Conservation (phyloP, 2,113 vertebrate species). For the Gallinago media region DNA sequence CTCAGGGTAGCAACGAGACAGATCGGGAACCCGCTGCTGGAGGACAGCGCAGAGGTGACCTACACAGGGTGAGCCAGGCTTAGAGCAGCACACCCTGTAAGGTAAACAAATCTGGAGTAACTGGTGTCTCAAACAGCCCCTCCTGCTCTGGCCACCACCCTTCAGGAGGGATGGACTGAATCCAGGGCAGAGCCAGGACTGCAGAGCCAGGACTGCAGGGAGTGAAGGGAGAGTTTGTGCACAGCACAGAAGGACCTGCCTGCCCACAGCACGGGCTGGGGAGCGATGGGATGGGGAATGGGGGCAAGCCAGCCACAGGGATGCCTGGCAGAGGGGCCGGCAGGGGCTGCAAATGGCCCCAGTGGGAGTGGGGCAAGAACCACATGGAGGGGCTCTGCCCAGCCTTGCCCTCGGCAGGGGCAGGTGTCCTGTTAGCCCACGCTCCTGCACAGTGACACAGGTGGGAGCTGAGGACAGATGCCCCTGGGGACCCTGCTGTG, state of each 20-base stretch:
- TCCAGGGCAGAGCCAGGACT: neutral
- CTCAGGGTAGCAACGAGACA: neutral
- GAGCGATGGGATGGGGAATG: neutral
- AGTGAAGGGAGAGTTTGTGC: neutral
- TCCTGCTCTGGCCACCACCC: neutral
- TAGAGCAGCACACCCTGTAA: fast-evolving
- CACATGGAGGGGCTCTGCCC: neutral
- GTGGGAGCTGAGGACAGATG: neutral
- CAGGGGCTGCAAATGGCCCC: neutral
- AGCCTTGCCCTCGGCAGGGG: neutral
- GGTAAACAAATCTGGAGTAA: neutral
- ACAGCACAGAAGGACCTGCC: neutral
- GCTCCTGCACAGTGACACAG: fast-evolving
- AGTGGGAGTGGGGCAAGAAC: neutral
- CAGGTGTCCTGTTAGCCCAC: fast-evolving
- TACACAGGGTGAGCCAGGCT: neutral
- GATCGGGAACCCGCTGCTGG: neutral
- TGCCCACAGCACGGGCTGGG: fast-evolving
- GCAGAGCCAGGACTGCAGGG: neutral
- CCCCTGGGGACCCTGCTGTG: neutral
- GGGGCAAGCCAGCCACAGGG: neutral
- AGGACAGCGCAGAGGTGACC: neutral
- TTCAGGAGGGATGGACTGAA: neutral
- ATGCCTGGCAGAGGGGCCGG: fast-evolving
- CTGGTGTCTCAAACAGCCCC: neutral